Evolutionary conservation across 2,113 vertebrate species (phyloP).

Genomic region (Glaucidium brasilianum): DNA sequence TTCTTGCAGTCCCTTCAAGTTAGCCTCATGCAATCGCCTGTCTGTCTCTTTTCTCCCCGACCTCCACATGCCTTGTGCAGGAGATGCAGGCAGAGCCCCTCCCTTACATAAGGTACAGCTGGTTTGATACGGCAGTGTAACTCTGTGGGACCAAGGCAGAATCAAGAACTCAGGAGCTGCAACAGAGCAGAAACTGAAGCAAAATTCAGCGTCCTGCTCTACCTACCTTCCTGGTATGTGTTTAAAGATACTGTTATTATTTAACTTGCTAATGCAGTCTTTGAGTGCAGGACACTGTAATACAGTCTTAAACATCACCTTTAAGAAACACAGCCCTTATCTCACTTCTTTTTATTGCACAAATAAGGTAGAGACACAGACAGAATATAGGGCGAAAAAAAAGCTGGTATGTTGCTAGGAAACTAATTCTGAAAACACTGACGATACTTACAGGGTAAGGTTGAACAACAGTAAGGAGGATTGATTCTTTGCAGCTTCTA

Average conservation of each 20-base stretch:
- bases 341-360: slow-evolving; percentile 1
- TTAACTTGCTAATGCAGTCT: not conserved
- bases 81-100: not conserved
- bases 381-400: not conserved
- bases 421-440: slow-evolving; percentile 32
- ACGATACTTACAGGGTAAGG: slow-evolving; percentile 90
- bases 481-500: slow-evolving; percentile 99
- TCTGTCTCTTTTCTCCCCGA: not conserved
- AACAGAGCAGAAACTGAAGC: not conserved
- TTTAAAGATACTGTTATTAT: not conserved
- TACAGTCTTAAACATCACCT: not conserved
- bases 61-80: rapidly evolving
- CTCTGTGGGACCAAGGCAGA: not conserved
- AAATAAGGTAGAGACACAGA: not conserved
- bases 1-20: not conserved
- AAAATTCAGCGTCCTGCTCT: not conserved
- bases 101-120: not conserved
- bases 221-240: not conserved
- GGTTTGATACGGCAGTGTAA: rapidly evolving
- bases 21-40: rapidly evolving
- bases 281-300: not conserved
- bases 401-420: slow-evolving; percentile 47
- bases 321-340: not conserved
- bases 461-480: slow-evolving; percentile 94
- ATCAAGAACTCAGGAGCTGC: not conserved